These are phyloP conservation scores for Campopleginae sp. DNA, from an alignment of 2,888 invertebrate genomes.

Conservation along the genomic window DNA sequence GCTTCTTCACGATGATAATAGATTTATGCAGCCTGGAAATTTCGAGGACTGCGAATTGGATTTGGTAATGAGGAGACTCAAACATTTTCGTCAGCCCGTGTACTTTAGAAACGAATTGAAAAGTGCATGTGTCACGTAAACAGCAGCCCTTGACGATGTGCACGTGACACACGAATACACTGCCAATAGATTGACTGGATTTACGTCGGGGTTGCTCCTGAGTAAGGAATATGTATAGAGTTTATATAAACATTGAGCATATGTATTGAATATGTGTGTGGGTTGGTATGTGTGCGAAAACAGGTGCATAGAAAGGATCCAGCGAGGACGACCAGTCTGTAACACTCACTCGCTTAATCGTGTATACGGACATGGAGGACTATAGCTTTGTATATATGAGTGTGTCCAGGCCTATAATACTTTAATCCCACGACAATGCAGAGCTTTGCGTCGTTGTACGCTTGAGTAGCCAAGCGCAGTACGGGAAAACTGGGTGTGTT, in stretches of 20 bases:
- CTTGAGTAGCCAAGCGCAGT: conserved; percentile 54
- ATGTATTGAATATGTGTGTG: background rate
- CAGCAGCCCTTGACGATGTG: background rate
- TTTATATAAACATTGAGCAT: conserved; percentile 12
- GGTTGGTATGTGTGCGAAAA: background rate
- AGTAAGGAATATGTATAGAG: conserved; percentile 10
- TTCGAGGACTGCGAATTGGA: background rate
- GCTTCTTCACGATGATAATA: background rate
- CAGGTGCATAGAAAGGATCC: conserved; percentile 2
- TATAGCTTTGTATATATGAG: conserved; percentile 28
- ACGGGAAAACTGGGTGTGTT: conserved; percentile 52
- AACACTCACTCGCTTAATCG: background rate
- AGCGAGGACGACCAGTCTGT: too few species aligned
- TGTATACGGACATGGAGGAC: background rate
- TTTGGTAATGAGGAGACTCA: background rate
- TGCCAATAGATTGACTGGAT: conserved; percentile 5
- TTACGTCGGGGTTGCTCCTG: conserved; percentile 1
- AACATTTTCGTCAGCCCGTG: background rate
- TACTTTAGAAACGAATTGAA: conserved; percentile 5
- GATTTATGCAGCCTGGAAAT: background rate
- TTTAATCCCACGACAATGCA: conserved; percentile 73
- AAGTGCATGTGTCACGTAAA: conserved; percentile 31
- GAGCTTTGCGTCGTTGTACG: conserved; percentile 67
- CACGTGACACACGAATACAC: background rate
- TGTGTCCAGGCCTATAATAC: conserved; percentile 68